phyloP scores from a whole-genome alignment of 2,113 vertebrate genomes.

The Dunckerocampus dactyliophorus region DNA sequence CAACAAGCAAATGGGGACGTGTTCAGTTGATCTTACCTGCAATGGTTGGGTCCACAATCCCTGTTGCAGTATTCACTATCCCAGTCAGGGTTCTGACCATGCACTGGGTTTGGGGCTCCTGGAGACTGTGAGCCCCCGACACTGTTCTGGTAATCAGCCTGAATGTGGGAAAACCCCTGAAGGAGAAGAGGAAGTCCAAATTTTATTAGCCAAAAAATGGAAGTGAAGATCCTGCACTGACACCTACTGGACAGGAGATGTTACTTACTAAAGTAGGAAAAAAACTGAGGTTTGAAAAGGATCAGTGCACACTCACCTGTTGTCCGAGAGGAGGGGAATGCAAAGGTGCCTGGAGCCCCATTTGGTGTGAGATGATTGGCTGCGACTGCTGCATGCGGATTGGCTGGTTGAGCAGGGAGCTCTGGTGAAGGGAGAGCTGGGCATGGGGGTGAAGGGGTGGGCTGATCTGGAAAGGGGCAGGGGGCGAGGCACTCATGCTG shows the following conservation, averaged over 20 bases:
- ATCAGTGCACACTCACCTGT: slow-evolving; percentile 77
- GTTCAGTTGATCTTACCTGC: slow-evolving; percentile 79
- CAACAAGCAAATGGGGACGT: slow-evolving; percentile 9
- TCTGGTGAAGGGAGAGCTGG: slow-evolving; percentile 93
- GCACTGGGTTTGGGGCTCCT: slow-evolving; percentile 81
- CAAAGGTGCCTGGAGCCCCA: slow-evolving; percentile 93
- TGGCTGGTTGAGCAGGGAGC: slow-evolving; percentile 88
- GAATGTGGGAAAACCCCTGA: slow-evolving; percentile 93
- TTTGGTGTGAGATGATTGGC: slow-evolving; percentile 91
- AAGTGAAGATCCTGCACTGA: neutral
- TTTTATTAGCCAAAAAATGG: neutral
- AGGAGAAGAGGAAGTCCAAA: neutral
- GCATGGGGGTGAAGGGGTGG: slow-evolving; percentile 86
- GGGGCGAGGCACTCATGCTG: slow-evolving; percentile 91
- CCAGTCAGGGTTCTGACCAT: slow-evolving; percentile 86
- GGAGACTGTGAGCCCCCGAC: slow-evolving; percentile 90
- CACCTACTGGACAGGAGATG: slow-evolving; percentile 20
- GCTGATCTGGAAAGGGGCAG: slow-evolving; percentile 91
- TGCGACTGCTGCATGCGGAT: slow-evolving; percentile 96
- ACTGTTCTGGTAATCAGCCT: slow-evolving; percentile 88
- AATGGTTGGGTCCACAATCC: slow-evolving; percentile 93
- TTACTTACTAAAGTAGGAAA: neutral
- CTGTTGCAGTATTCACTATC: slow-evolving; percentile 90
- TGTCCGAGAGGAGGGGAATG: slow-evolving; percentile 91
- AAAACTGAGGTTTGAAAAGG: neutral